Conservation (phyloP, 2,113 vertebrate genomes). For the Laticauda colubrina region DNA sequence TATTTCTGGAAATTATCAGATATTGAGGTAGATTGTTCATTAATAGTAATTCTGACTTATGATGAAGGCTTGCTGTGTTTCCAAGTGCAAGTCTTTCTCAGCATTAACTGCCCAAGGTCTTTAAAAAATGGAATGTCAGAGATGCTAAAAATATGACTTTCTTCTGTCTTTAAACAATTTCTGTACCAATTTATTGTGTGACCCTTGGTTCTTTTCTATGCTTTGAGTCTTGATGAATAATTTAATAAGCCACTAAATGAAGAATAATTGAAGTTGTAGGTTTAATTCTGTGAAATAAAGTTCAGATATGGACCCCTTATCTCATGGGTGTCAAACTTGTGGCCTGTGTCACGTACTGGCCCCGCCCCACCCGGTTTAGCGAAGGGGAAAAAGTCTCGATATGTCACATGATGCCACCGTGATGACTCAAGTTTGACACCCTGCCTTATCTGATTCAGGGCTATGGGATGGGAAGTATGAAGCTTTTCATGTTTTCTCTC, state of each 20-base stretch:
- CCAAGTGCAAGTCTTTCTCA: neutral
- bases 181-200: neutral
- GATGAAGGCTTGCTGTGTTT: neutral
- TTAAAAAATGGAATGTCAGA: neutral
- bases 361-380: too few relatives aligned
- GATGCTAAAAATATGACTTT: neutral
- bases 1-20: neutral
- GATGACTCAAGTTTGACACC: too few relatives aligned
- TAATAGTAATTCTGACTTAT: neutral
- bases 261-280: neutral
- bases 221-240: neutral
- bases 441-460: neutral
- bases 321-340: too few relatives aligned
- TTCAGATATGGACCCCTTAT: neutral
- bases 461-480: neutral
- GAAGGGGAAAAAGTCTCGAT: too few relatives aligned
- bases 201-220: neutral
- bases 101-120: neutral
- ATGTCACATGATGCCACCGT: too few relatives aligned
- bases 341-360: too few relatives aligned
- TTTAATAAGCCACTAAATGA: neutral
- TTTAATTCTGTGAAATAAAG: neutral
- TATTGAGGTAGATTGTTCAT: neutral
- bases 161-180: neutral
- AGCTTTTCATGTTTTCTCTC: neutral